Base-by-base conservation (phyloP, 2,113 vertebrate genomes). In the Passer domesticus region DNA sequence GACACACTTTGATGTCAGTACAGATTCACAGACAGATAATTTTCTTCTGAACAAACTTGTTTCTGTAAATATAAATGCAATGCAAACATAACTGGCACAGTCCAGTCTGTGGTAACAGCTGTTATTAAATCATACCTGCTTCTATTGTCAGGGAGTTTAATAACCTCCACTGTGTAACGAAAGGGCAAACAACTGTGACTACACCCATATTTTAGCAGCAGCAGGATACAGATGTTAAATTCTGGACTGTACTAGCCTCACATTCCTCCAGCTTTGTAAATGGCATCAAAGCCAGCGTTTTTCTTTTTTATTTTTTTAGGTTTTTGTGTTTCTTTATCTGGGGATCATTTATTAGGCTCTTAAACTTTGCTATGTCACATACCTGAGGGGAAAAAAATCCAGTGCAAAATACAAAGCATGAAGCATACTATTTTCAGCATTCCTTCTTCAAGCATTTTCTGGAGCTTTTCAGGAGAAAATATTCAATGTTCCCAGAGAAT, bases 11-110 rank as follows among this genome's bases (percentile, higher is more conserved):
- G 85, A 94, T 96, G 88, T 86, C 64, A 59, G 80, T 74, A 58
- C 41, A 93, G 90, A 90, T 87, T 64, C 69, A 76, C 44, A 89
- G 73, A 89, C 83, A 94, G 87, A 58, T 93, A 70, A 95, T 94
- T 81, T 86, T 94, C 87, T 86, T 92, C 90, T 91, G 91, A 91
- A 92, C 92, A 89, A 96, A 97, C 90, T 64, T 27, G 83, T 90
- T 95, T 92, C 79, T 90, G 82, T 72, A 90, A 93, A 86, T 90
- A 86, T 15, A 81, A 88, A 86, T 33, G 95, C 78, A 83, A 53
- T 56, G 86, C 90, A 96, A 93, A 81, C 43, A 1, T 46, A 90
- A 85, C 90, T 93, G 95, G 85, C 75, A 93, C 66, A 87, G 88
- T 90, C 33, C 90, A 60, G 50, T 30, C 81, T 93, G 72, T 72